Evolutionary conservation across 1,140 invertebrate genomes (phyloP).

Genomic region (Wiebesia pumilae): DNA sequence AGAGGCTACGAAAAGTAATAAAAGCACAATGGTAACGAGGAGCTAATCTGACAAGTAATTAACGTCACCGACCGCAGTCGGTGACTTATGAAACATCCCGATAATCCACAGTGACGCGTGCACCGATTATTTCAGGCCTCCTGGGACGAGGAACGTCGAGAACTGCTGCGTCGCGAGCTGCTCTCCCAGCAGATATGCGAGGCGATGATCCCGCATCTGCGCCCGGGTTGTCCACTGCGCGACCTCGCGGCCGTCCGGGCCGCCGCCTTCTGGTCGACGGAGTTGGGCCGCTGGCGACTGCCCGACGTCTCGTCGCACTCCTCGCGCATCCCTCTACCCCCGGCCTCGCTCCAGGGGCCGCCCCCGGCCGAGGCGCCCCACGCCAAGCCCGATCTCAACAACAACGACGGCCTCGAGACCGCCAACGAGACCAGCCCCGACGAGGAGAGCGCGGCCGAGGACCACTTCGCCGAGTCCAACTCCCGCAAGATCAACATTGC

Average conservation of each 20-base stretch:
- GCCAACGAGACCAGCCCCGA: slow-evolving; percentile 56
- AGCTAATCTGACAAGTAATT: too few relatives aligned
- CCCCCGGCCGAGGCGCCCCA: not conserved
- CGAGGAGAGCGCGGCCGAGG: slow-evolving; percentile 53
- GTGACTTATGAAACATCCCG: too few relatives aligned
- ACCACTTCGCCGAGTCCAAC: slow-evolving; percentile 17
- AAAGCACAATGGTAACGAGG: too few relatives aligned
- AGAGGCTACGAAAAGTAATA: too few relatives aligned
- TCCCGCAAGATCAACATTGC: slow-evolving; percentile 60
- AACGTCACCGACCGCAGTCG: too few relatives aligned
- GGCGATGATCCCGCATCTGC: slow-evolving; percentile 71
- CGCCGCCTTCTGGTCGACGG: slow-evolving; percentile 72
- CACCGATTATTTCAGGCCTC: slow-evolving; percentile 60
- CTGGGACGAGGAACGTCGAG: slow-evolving; percentile 72
- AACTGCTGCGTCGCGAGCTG: slow-evolving; percentile 70
- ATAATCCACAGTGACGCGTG: too few relatives aligned
- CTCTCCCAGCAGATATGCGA: slow-evolving; percentile 71
- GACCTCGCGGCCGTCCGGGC: slow-evolving; percentile 65
- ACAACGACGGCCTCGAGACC: slow-evolving; percentile 55
- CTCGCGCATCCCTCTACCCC: slow-evolving; percentile 67
- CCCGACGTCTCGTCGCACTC: slow-evolving; percentile 63
- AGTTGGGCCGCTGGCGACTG: slow-evolving; percentile 70
- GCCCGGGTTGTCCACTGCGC: slow-evolving; percentile 72
- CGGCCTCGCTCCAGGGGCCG: slow-evolving; percentile 53
- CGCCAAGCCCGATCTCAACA: slow-evolving; percentile 67